Evolutionary conservation across 2,797 vertebrate species (phyloP).

Genomic region (Poeciliopsis paucimaculata): DNA sequence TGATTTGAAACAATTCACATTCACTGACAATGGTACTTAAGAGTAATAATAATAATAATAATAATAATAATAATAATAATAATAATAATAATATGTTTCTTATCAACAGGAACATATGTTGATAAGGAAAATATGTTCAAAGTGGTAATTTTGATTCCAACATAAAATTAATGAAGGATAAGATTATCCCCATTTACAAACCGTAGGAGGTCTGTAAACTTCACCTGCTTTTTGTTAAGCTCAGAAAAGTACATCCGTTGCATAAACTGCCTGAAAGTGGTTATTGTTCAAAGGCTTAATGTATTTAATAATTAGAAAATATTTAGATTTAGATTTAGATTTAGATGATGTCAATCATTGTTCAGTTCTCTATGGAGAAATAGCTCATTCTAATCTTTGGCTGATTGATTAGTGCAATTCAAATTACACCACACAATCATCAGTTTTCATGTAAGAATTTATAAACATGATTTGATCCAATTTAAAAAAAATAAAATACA

Average conservation of each 20-base stretch:
- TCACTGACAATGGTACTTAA: not conserved
- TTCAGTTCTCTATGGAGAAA: not conserved
- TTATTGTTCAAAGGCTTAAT: not conserved
- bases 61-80: not conserved
- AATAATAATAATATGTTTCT: not conserved
- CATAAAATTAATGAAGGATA: not conserved
- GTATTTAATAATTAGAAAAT: not conserved
- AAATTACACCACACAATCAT: not conserved
- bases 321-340: too few species aligned
- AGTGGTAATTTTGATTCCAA: too few species aligned
- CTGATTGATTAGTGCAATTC: not conserved
- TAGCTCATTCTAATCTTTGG: not conserved
- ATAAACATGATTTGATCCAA: not conserved
- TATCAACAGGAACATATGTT: too few species aligned
- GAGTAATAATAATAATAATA: not conserved
- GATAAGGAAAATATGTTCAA: too few species aligned
- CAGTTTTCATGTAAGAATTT: not conserved
- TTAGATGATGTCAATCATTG: not conserved
- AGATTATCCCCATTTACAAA: not conserved
- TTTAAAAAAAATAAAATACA: too few species aligned
- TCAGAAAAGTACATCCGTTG: not conserved
- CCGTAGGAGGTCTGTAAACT: not conserved
- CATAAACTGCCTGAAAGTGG: not conserved
- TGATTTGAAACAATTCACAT: not conserved
- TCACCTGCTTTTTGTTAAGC: not conserved